Percentiles rank a stretch among this genome's conserved stretches.
Evolutionary conservation across 2,113 vertebrate species (phyloP).

Genomic region (Pipra filicauda): DNA sequence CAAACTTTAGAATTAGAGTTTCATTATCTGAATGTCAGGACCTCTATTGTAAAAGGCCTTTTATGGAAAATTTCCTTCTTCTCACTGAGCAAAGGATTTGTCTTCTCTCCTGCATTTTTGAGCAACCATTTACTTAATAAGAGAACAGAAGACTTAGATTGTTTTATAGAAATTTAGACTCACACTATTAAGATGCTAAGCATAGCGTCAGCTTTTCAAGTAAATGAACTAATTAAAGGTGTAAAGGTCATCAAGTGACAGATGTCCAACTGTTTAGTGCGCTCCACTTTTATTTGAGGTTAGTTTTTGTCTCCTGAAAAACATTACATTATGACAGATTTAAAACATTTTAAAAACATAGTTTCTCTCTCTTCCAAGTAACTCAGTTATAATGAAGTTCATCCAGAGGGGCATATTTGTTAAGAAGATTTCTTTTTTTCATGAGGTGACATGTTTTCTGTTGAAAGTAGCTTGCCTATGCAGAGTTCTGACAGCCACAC

Average conservation of each 20-base stretch:
- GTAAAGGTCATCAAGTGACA: not conserved
- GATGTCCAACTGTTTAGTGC: not conserved
- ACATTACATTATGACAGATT: not conserved
- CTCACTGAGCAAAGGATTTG: not conserved
- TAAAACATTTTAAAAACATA: not conserved
- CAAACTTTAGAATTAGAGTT: not conserved
- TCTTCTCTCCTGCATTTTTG: not conserved
- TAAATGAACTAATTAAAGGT: not conserved
- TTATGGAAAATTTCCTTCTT: not conserved
- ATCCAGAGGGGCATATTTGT: not conserved
- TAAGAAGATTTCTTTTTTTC: not conserved
- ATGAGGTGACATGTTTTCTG: not conserved
- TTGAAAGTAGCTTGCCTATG: not conserved
- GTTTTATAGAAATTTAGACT: not conserved
- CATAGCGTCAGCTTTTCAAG: not conserved
- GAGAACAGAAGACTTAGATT: not conserved
- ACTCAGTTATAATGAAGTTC: not conserved
- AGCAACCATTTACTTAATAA: not conserved
- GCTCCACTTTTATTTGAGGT: not conserved
- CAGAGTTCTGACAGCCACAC: not conserved
- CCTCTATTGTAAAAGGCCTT: not conserved
- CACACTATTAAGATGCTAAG: not conserved
- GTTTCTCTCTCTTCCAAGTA: not conserved
- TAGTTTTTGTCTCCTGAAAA: not conserved
- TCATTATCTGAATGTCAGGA: not conserved